phyloP scores from a whole-genome alignment of 1,140 invertebrate genomes.

The Chymomyza costata region DNA sequence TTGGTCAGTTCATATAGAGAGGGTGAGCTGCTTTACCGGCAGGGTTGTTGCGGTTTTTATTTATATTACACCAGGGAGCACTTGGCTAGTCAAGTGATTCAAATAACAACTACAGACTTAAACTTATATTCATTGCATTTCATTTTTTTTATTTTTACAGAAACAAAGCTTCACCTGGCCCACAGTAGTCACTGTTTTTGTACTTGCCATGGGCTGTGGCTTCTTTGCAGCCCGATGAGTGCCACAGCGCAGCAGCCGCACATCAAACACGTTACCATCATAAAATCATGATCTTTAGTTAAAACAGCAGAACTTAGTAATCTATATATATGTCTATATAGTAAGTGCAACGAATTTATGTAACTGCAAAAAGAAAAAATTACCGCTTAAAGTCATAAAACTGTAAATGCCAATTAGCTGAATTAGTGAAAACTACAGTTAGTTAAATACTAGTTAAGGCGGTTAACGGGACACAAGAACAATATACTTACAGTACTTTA shows the following conservation, averaged over 20 bases:
- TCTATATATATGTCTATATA: conserved; percentile 22
- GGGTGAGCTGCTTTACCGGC: too few relatives aligned
- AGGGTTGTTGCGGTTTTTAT: too few relatives aligned
- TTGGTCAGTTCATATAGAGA: too few relatives aligned
- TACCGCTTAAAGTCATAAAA: conserved; percentile 48
- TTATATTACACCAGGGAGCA: too few relatives aligned
- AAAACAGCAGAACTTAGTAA: conserved; percentile 48
- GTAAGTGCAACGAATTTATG: conserved; percentile 51
- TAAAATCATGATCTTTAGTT: conserved; percentile 43
- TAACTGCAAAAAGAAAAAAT: conserved; percentile 27
- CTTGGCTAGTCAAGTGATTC: too few relatives aligned
- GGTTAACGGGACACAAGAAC: conserved; percentile 69
- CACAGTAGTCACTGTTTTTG: conserved; percentile 71
- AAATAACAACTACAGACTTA: too few relatives aligned
- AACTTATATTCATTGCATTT: too few relatives aligned
- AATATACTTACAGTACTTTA: conserved; percentile 53
- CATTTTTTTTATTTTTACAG: conserved; percentile 33
- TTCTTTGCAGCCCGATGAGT: conserved; percentile 74
- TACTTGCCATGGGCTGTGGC: conserved; percentile 73
- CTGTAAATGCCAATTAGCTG: conserved; percentile 24
- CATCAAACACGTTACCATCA: conserved; percentile 7
- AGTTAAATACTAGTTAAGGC: conserved; percentile 46
- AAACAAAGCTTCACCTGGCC: conserved; percentile 73
- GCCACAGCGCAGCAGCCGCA: conserved; percentile 1
- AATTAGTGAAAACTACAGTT: conserved; percentile 7